Base-by-base conservation (phyloP, 2,888 invertebrate genomes). In the Sinohyriopsis cumingii region DNA sequence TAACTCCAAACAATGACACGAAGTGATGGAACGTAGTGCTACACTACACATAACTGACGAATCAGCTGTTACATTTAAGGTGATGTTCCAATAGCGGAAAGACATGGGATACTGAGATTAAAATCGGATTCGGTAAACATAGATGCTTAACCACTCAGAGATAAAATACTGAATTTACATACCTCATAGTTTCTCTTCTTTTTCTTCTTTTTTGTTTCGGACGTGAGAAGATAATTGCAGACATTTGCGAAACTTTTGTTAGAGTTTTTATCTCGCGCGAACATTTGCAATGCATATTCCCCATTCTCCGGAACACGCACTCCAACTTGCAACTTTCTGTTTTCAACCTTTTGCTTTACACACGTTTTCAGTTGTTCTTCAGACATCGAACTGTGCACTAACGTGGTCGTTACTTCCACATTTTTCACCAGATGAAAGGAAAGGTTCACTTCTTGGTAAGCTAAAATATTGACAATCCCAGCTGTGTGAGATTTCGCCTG, bases 171-270 rank as follows among this genome's bases (percentile, higher is more conserved):
- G 33, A 33, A 33, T 9, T 45, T 1, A 68, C 69, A 45, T 65
- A 77, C 77, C 68, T 77, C 77, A 59, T 64, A 73, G 20, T 65
- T 55, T 53, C 72, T 56, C 45, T 65, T 59, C 18, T 65, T 66
- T 45, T 71, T 75, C 61, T 65, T 69, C 53, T 60, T 72, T 20
- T 65, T 65, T 12, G 65, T 69, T 33, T 75, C 73, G 5, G 79
- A 72, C 25, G 74, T 69, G 5, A 79, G 64, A 19, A 79, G 64
- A 54, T 79, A 79, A 33, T 78, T 79, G 53, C 75, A 73, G 3
- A 76, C 73, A 71, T 80, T 80, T 45, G 56, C 69, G 53, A 53
- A 71, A 19, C 59, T 53, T 25, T 72, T 68, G 22, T 63, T 66
- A 3, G 64, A 64, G 53, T 73, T 65, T 53, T 72, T 69, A n/a